A percentile compares a stretch with the other conserved stretches of the same genome.
Evolutionary conservation across 2,113 vertebrate genomes (phyloP).

Genomic region (Sinocyclocheilus grahami): DNA sequence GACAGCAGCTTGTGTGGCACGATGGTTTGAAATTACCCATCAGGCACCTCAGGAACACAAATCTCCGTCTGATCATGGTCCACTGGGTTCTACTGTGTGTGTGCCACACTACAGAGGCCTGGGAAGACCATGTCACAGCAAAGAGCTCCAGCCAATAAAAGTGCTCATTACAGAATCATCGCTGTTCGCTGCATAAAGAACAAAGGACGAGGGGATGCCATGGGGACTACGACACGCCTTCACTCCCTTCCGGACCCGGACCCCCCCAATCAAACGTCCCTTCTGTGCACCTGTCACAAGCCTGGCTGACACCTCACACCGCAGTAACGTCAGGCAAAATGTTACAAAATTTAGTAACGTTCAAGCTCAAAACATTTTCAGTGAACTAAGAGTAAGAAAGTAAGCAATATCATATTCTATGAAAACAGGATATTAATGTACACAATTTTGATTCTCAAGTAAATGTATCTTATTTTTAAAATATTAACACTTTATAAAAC

Average conservation of each 20-base stretch:
- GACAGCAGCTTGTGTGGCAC: constrained; percentile 54
- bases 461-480: background rate
- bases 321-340: constrained; percentile 68
- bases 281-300: constrained; percentile 78
- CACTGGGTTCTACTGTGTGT: constrained; percentile 43
- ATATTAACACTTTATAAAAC: background rate
- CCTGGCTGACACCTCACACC: constrained; percentile 79
- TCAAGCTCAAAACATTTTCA: background rate
- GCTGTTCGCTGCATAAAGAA: constrained; percentile 82
- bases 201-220: constrained; percentile 75
- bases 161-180: constrained; percentile 91
- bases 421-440: background rate
- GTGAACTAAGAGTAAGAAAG: background rate
- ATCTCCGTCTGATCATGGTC: constrained; percentile 67
- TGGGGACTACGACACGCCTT: constrained; percentile 65
- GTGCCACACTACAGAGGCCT: constrained; percentile 32
- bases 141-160: constrained; percentile 88
- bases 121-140: constrained; percentile 57
- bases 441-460: background rate
- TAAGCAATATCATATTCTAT: background rate
- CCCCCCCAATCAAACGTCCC: constrained; percentile 36
- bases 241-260: constrained; percentile 38
- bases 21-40: constrained; percentile 64
- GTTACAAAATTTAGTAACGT: background rate
- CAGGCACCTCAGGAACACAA: constrained; percentile 56